Conservation (phyloP, 1,140 invertebrate species). For the Procambarus virginalis region DNA sequence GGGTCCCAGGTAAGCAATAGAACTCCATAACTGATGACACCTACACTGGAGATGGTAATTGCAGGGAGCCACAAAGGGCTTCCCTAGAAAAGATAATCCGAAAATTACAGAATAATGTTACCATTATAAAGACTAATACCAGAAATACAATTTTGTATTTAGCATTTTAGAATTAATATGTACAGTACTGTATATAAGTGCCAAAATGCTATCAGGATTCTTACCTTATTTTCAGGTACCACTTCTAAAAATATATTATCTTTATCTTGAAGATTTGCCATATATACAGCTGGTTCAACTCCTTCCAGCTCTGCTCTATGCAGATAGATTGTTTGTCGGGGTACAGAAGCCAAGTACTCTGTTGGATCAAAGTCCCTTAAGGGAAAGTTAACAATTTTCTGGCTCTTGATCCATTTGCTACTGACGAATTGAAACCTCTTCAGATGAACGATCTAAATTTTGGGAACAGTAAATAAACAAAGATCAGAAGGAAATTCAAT, state of each 20-base stretch:
- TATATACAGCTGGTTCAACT: slow-evolving; percentile 45
- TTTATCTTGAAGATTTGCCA: slow-evolving; percentile 45
- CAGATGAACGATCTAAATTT: slow-evolving; percentile 87
- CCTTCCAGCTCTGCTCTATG: slow-evolving; percentile 66
- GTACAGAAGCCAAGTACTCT: slow-evolving; percentile 84
- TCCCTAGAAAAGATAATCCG: too few relatives aligned
- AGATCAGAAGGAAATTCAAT: not conserved
- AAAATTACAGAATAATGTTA: not conserved
- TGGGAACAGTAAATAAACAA: not conserved
- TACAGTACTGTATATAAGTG: not conserved
- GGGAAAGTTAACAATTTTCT: slow-evolving; percentile 92
- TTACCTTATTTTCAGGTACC: slow-evolving; percentile 65
- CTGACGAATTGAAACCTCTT: slow-evolving; percentile 92
- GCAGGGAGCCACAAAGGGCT: too few relatives aligned
- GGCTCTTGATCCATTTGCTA: slow-evolving; percentile 93
- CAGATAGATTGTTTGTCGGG: slow-evolving; percentile 80
- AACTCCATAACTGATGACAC: too few relatives aligned
- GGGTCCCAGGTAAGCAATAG: too few relatives aligned
- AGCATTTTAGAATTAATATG: not conserved
- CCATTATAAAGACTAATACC: too few relatives aligned
- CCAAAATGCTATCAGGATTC: not conserved
- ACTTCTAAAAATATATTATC: slow-evolving; percentile 65
- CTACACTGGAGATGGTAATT: too few relatives aligned
- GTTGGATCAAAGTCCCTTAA: slow-evolving; percentile 88
- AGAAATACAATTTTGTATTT: too few relatives aligned